Percentiles rank a stretch among this genome's conserved stretches.
These are phyloP conservation scores for Thalassaphorura encarpata DNA, from an alignment of 1,140 invertebrate genomes.

Conservation along the genomic window DNA sequence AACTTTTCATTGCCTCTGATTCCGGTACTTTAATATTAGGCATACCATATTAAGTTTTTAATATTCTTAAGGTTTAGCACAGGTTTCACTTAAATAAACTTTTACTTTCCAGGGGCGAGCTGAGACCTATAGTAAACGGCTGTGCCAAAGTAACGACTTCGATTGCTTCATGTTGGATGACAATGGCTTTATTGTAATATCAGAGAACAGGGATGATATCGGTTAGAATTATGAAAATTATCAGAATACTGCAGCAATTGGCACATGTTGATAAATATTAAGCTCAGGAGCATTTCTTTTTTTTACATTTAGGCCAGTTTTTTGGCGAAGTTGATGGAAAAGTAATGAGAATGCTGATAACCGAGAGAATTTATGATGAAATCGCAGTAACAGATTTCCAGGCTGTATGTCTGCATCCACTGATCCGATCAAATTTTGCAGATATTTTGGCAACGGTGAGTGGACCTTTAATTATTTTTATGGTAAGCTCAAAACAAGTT, in stretches of 20 bases:
- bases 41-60: neutral
- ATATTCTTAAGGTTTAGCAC: too few relatives aligned
- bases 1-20: too few relatives aligned
- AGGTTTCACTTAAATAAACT: too few relatives aligned
- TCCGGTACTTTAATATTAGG: too few relatives aligned
- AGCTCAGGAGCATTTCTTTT: too few relatives aligned
- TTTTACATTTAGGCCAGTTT: slow-evolving; percentile 43
- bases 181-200: slow-evolving; percentile 86
- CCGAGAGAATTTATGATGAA: slow-evolving; percentile 77
- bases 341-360: slow-evolving; percentile 83
- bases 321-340: slow-evolving; percentile 91
- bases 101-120: too few relatives aligned
- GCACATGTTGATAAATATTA: too few relatives aligned
- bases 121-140: too few relatives aligned
- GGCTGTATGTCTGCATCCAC: slow-evolving; percentile 66
- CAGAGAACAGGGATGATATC: slow-evolving; percentile 61
- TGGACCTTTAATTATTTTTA: too few relatives aligned
- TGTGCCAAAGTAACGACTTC: slow-evolving; percentile 71
- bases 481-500: too few relatives aligned
- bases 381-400: slow-evolving; percentile 79
- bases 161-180: slow-evolving; percentile 88
- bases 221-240: neutral
- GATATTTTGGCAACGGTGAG: slow-evolving; percentile 37
- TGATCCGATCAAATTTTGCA: slow-evolving; percentile 37
- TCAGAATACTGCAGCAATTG: neutral